A percentile compares a stretch with the other conserved stretches of the same genome.
Evolutionary conservation across 2,113 vertebrate genomes (phyloP).

Genomic region (Lanius ludovicianus): DNA sequence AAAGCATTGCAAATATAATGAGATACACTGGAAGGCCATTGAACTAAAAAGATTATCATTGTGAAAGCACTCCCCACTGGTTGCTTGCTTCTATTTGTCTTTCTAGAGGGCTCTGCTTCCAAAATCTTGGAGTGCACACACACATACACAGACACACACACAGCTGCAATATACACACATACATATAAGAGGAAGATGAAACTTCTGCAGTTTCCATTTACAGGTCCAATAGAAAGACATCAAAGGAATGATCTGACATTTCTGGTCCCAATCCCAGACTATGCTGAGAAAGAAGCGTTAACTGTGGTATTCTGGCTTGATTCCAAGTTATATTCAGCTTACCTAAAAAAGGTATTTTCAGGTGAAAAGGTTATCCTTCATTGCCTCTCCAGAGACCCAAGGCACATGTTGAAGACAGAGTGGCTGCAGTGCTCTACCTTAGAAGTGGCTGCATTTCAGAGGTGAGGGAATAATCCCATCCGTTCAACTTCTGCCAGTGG

Average conservation of each 20-base stretch:
- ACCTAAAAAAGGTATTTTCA: constrained; percentile 20
- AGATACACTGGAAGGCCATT: neutral
- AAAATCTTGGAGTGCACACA: neutral
- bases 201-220: neutral
- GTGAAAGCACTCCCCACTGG: neutral
- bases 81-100: neutral
- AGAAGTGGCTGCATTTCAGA: constrained; percentile 43
- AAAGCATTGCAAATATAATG: neutral
- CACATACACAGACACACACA: neutral
- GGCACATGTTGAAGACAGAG: neutral
- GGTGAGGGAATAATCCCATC: constrained; percentile 24
- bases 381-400: neutral
- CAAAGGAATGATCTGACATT: neutral
- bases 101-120: neutral
- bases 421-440: neutral
- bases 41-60: neutral
- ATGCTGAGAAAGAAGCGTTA: neutral
- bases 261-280: neutral
- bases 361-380: constrained; percentile 38
- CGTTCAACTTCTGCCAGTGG: neutral
- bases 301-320: neutral
- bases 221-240: neutral
- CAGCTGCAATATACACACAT: neutral
- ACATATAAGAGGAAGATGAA: neutral
- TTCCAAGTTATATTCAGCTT: constrained; percentile 7